These are phyloP conservation scores for Phalloptychus januarius DNA, from an alignment of 2,797 vertebrate genomes.

Conservation along the genomic window DNA sequence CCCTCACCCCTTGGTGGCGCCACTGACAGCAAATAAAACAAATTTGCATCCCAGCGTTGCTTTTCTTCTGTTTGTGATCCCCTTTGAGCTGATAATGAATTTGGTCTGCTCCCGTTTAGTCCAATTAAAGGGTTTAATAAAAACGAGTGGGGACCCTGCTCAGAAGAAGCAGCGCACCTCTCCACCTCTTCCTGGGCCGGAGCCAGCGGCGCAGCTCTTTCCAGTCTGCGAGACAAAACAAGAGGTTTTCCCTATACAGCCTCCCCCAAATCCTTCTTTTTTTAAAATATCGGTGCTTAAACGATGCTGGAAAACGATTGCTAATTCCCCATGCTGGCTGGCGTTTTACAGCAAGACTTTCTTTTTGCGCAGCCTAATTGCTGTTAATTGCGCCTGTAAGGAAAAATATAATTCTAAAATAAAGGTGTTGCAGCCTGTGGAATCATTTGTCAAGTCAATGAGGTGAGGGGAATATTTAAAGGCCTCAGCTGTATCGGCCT, in stretches of 20 bases:
- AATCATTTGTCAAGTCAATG: conserved; percentile 69
- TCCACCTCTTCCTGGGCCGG: conserved; percentile 60
- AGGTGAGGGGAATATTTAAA: conserved; percentile 39
- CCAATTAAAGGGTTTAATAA: conserved; percentile 43
- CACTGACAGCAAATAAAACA: not conserved
- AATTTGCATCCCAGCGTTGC: not conserved
- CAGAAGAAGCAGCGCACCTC: conserved; percentile 54
- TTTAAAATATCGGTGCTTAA: conserved; percentile 77
- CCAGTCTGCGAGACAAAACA: conserved; percentile 55
- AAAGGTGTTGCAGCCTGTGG: conserved; percentile 71
- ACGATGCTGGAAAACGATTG: conserved; percentile 74
- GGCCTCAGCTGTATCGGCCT: conserved; percentile 26
- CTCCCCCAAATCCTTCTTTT: conserved; percentile 58
- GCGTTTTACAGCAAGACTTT: conserved; percentile 69
- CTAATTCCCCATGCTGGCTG: conserved; percentile 65
- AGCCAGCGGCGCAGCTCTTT: conserved; percentile 52
- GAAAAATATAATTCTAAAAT: conserved; percentile 21
- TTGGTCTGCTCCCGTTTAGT: conserved; percentile 15
- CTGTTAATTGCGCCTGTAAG: conserved; percentile 76
- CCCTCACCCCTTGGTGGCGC: not conserved
- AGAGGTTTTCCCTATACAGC: conserved; percentile 53
- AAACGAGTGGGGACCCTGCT: conserved; percentile 24
- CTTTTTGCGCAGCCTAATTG: conserved; percentile 66
- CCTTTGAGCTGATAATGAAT: conserved; percentile 8
- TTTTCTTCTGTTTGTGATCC: conserved; percentile 18